Conservation (phyloP, 2,113 vertebrate species). For the Gallinago paraguaiae region DNA sequence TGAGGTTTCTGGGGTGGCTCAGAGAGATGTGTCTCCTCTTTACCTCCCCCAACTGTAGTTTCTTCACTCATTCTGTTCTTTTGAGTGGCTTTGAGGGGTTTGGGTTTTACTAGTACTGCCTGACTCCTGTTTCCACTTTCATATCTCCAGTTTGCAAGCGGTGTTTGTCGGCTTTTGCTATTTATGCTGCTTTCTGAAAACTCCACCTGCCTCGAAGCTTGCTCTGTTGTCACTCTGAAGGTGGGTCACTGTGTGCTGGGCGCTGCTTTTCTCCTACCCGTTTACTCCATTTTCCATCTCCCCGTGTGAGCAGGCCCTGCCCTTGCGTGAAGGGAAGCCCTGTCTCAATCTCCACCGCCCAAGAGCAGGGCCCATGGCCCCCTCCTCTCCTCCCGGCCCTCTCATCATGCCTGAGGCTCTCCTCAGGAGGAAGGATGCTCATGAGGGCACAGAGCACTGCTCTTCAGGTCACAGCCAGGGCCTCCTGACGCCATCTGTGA, state of each 20-base stretch:
- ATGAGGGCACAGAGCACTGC: neutral
- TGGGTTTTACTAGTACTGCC: neutral
- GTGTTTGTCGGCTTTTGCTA: fast-evolving
- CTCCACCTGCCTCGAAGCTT: neutral
- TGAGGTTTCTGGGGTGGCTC: neutral
- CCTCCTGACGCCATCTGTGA: fast-evolving
- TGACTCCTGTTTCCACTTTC: neutral
- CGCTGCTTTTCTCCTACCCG: fast-evolving
- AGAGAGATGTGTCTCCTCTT: fast-evolving
- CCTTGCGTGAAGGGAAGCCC: fast-evolving
- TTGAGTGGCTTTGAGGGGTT: neutral
- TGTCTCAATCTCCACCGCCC: fast-evolving
- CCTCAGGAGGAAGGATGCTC: neutral
- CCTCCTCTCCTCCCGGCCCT: no score
- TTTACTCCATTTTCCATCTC: fast-evolving
- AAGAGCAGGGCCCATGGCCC: no score
- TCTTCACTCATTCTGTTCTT: neutral
- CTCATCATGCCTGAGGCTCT: no score
- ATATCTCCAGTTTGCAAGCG: fast-evolving
- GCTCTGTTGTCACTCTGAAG: fast-evolving
- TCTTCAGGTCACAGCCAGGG: no score
- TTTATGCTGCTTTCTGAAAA: neutral
- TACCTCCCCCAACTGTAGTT: neutral
- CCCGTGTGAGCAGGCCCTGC: fast-evolving
- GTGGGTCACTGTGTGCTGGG: fast-evolving